Evolutionary conservation across 2,113 vertebrate genomes (phyloP).

Genomic region (Garra rufa): DNA sequence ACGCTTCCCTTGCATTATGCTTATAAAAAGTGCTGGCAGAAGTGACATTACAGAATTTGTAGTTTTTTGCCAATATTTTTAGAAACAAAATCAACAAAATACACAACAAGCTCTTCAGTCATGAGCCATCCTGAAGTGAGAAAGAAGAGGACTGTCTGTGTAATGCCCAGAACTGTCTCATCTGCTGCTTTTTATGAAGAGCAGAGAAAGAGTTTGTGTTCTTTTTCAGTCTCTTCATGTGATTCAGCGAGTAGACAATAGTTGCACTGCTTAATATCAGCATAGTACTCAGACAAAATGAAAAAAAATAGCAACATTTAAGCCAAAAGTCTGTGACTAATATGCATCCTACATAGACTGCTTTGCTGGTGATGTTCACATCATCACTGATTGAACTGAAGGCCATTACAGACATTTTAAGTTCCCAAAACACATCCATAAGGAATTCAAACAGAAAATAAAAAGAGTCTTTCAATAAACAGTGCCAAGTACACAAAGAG

Average conservation of each 20-base stretch:
- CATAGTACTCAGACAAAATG: constrained; percentile 42
- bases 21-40: not conserved
- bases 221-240: constrained; percentile 57
- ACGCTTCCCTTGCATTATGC: too few species aligned
- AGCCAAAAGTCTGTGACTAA: too few species aligned
- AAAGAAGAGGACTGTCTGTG: constrained; percentile 43
- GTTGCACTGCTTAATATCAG: too few species aligned
- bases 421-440: not conserved
- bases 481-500: constrained; percentile 40
- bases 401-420: not conserved
- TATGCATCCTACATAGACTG: too few species aligned
- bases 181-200: constrained; percentile 18
- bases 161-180: constrained; percentile 44
- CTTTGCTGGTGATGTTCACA: not conserved
- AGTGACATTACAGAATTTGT: not conserved
- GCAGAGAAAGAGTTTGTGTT: constrained; percentile 35
- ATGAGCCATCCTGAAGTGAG: constrained; percentile 14
- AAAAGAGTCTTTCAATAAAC: not conserved
- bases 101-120: not conserved
- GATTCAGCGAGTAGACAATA: too few species aligned
- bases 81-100: not conserved
- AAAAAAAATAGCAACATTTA: not conserved
- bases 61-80: constrained; percentile 14
- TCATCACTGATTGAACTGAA: not conserved
- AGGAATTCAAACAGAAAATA: constrained; percentile 28